Evolutionary conservation across 2,888 invertebrate genomes (phyloP).

Genomic region (Sisyra terminalis): DNA sequence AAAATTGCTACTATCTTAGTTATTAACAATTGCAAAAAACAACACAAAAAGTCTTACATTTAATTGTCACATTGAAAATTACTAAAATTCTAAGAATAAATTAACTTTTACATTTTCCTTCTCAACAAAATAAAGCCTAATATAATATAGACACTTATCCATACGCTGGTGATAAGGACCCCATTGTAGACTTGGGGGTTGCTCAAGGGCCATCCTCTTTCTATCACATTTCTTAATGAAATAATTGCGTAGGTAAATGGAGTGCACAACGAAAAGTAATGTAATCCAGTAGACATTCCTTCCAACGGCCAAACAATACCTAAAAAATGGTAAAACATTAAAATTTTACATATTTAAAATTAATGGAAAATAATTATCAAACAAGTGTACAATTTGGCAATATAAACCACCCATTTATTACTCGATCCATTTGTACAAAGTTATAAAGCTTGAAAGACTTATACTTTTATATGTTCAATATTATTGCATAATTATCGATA

Average conservation of each 20-base stretch:
- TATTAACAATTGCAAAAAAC: too few relatives aligned
- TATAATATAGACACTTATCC: conserved; percentile 23
- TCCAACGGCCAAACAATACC: conserved; percentile 55
- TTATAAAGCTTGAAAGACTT: background rate
- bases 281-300: conserved; percentile 35
- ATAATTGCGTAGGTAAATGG: conserved; percentile 64
- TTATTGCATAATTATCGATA: too few relatives aligned
- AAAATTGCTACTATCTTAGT: too few relatives aligned
- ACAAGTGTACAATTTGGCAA: too few relatives aligned
- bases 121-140: background rate
- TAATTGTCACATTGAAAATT: background rate
- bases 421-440: too few relatives aligned
- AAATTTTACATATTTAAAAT: too few relatives aligned
- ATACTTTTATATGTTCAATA: too few relatives aligned
- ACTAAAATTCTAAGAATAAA: background rate
- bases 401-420: too few relatives aligned
- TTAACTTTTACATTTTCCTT: background rate
- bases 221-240: conserved; percentile 52
- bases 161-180: conserved; percentile 42
- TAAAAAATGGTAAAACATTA: too few relatives aligned
- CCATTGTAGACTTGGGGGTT: conserved; percentile 54
- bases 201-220: conserved; percentile 48
- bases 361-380: too few relatives aligned
- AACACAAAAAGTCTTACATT: too few relatives aligned
- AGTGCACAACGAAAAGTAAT: conserved; percentile 27